Conservation (phyloP, 2,797 vertebrate genomes). For the Melanotaenia maccullochi region DNA sequence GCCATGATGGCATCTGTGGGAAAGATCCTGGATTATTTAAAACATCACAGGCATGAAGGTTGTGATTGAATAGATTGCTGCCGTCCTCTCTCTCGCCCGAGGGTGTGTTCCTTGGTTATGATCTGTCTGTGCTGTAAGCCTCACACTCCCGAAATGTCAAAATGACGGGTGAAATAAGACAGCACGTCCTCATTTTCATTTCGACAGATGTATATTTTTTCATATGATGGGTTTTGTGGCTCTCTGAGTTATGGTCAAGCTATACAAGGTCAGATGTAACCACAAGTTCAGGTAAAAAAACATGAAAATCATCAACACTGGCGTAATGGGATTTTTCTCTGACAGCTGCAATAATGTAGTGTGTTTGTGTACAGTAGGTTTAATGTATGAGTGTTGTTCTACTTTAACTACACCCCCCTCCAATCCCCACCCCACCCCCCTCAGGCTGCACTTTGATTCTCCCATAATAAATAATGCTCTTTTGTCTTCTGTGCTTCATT, state of each 20-base stretch:
- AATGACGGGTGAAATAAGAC: conserved; percentile 32
- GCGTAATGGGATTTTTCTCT: conserved; percentile 49
- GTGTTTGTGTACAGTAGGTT: conserved; percentile 61
- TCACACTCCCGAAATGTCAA: conserved; percentile 60
- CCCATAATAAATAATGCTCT: conserved; percentile 80
- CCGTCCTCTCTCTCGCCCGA: conserved; percentile 36
- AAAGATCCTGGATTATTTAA: conserved; percentile 72
- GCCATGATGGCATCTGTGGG: conserved; percentile 37
- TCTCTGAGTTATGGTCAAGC: conserved; percentile 24
- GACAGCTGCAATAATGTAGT: conserved; percentile 47
- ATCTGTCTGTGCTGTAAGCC: conserved; percentile 28
- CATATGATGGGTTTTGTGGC: conserved; percentile 27
- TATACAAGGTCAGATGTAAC: conserved; percentile 53
- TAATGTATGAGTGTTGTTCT: conserved; percentile 53
- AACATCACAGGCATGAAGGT: conserved; percentile 23
- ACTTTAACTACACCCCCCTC: conserved; percentile 47
- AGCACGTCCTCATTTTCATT: conserved; percentile 38
- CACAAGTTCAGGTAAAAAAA: conserved; percentile 38
- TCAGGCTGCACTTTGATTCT: conserved; percentile 67
- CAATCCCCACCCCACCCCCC: conserved; percentile 6
- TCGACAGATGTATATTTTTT: conserved; percentile 26
- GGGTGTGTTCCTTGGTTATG: conserved; percentile 30
- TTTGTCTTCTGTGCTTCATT: conserved; percentile 74
- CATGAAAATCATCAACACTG: conserved; percentile 36
- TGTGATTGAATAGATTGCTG: conserved; percentile 51